phyloP scores from a whole-genome alignment of 1,140 invertebrate species.

The Ostrea denselamellosa region DNA sequence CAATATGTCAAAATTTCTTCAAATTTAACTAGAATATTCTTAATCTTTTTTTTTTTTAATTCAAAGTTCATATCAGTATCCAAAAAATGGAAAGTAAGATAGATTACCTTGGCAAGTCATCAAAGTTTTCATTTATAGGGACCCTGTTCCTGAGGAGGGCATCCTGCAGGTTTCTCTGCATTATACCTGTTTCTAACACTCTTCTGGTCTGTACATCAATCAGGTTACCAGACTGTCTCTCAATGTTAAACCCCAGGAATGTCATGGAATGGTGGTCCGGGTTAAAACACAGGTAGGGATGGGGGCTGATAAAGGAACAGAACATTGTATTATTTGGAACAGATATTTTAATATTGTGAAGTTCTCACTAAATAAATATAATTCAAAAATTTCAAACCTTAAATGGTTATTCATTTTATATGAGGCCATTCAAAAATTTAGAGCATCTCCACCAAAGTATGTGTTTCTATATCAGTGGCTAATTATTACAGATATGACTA shows the following conservation, averaged over 20 bases:
- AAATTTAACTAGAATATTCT: no score
- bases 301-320: constrained; percentile 64
- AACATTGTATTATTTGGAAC: neutral
- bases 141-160: constrained; percentile 67
- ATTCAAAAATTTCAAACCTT: no score
- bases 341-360: no score
- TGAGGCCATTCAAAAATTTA: no score
- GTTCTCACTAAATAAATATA: no score
- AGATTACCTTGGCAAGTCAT: constrained; percentile 68
- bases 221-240: constrained; percentile 66
- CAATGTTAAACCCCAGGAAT: constrained; percentile 74
- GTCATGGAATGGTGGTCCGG: constrained; percentile 70
- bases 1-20: no score
- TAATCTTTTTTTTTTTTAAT: no score
- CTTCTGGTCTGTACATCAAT: constrained; percentile 66
- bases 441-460: no score
- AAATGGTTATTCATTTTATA: neutral
- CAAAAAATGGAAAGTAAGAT: neutral
- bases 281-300: constrained; percentile 77
- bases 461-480: no score
- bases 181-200: constrained; percentile 62
- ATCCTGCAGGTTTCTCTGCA: constrained; percentile 63
- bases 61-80: no score
- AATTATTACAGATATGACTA: no score
- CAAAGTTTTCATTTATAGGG: constrained; percentile 73